These are phyloP conservation scores for Rhinogobio ventralis DNA, from an alignment of 2,797 vertebrate genomes.

Conservation along the genomic window DNA sequence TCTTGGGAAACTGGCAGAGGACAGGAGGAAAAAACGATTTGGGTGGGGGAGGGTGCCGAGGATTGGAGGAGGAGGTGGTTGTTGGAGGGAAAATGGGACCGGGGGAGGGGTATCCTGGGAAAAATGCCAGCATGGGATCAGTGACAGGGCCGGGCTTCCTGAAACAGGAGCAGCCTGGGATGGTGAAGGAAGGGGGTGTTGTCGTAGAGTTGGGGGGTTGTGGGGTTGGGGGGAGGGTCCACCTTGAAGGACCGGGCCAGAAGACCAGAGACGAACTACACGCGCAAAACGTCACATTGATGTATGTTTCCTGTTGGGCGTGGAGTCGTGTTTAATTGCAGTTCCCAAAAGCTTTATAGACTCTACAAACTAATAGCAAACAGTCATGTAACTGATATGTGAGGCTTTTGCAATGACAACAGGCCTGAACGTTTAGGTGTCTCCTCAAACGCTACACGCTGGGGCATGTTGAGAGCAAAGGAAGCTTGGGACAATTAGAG, in stretches of 20 bases:
- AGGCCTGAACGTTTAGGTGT: slow-evolving; percentile 8
- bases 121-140: slow-evolving; percentile 68
- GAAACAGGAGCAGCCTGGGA: slow-evolving; percentile 58
- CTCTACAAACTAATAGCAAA: neutral
- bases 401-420: slow-evolving; percentile 21
- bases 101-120: slow-evolving; percentile 68
- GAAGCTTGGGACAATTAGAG: slow-evolving; percentile 52
- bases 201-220: neutral
- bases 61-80: slow-evolving; percentile 40
- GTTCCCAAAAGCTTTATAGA: slow-evolving; percentile 23
- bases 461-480: slow-evolving; percentile 54
- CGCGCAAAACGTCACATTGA: slow-evolving; percentile 30
- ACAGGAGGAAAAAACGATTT: slow-evolving; percentile 62
- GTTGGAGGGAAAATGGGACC: slow-evolving; percentile 52
- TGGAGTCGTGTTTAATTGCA: slow-evolving; percentile 26
- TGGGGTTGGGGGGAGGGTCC: slow-evolving; percentile 10
- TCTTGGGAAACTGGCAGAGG: slow-evolving; percentile 67
- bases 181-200: neutral
- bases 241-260: slow-evolving; percentile 35
- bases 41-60: slow-evolving; percentile 44
- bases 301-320: slow-evolving; percentile 16
- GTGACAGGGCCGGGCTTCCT: slow-evolving; percentile 67
- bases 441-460: slow-evolving; percentile 43
- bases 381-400: neutral
- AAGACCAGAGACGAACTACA: slow-evolving; percentile 47